These are phyloP conservation scores for Malaclemys terrapin DNA, from an alignment of 2,113 vertebrate species.

Conservation along the genomic window DNA sequence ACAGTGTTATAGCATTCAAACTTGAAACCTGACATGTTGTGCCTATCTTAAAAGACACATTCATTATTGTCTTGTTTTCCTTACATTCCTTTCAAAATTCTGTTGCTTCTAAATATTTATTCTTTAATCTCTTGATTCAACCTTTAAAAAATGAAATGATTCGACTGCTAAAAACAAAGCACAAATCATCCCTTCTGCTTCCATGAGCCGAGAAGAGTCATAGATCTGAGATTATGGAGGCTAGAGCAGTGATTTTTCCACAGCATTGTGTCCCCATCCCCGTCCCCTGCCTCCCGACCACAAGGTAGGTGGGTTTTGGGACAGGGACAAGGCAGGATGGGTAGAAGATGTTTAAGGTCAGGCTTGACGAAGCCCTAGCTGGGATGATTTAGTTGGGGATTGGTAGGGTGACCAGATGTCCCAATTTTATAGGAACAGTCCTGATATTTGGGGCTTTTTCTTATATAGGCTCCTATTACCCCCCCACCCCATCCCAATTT, in stretches of 20 bases:
- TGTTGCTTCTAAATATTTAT: not conserved
- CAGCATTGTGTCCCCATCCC: not conserved
- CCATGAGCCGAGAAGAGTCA: not conserved
- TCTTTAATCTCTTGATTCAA: conserved; percentile 2
- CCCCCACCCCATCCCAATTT: too few species aligned
- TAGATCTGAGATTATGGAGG: not conserved
- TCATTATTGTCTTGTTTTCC: not conserved
- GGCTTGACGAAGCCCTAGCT: too few species aligned
- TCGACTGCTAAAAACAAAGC: conserved; percentile 4
- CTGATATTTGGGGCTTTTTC: too few species aligned
- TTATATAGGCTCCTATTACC: too few species aligned
- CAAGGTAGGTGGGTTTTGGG: not conserved
- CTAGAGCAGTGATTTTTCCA: not conserved
- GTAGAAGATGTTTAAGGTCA: not conserved
- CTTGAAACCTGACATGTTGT: not conserved
- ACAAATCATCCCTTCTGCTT: not conserved
- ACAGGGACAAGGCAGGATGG: not conserved
- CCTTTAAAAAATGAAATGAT: not conserved
- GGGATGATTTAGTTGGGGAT: too few species aligned
- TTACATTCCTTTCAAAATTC: not conserved
- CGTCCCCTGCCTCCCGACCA: too few species aligned
- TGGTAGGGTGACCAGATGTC: too few species aligned
- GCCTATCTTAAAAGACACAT: not conserved
- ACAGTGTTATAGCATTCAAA: not conserved
- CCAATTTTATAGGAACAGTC: too few species aligned